A percentile compares a stretch with the other conserved stretches of the same genome.
Conservation (phyloP, 2,888 invertebrate species). For the Eudemis profundana region DNA sequence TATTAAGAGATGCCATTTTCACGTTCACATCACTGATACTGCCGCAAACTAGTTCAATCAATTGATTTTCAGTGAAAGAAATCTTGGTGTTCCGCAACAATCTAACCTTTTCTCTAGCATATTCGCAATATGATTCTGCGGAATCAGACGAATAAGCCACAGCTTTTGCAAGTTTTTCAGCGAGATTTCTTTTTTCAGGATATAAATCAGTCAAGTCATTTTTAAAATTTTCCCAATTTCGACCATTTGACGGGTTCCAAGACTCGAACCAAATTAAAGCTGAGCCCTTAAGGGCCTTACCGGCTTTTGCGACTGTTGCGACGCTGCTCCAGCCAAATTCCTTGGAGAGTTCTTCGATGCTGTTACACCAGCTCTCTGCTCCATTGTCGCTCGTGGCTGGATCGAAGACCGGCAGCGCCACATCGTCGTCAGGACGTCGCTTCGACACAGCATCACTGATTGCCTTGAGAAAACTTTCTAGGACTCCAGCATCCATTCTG, state of each 20-base stretch:
- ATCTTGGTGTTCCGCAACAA: conserved; percentile 43
- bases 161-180: conserved; percentile 46
- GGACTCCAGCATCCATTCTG: background rate
- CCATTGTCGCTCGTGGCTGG: background rate
- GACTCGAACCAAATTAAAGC: conserved; percentile 10
- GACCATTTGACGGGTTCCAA: conserved; percentile 14
- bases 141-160: conserved; percentile 46
- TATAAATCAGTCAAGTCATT: conserved; percentile 39
- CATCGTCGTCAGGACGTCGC: background rate
- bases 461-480: background rate
- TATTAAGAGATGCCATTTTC: conserved; percentile 6
- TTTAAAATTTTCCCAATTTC: conserved; percentile 46
- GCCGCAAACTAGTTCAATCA: conserved; percentile 1
- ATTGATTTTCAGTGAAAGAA: background rate
- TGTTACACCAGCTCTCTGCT: background rate
- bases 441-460: background rate
- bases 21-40: too few species aligned
- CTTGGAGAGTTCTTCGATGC: conserved; percentile 1
- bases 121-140: conserved; percentile 48
- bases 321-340: conserved; percentile 6
- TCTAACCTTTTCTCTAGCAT: conserved; percentile 49
- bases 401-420: background rate
- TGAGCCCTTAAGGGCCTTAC: too few species aligned
- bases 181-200: conserved; percentile 43
- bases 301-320: conserved; percentile 4